Evolutionary conservation across 2,797 vertebrate species (phyloP), one percentile per base, ranked within the genome.

Genomic region (Prunella strophiata): DNA sequence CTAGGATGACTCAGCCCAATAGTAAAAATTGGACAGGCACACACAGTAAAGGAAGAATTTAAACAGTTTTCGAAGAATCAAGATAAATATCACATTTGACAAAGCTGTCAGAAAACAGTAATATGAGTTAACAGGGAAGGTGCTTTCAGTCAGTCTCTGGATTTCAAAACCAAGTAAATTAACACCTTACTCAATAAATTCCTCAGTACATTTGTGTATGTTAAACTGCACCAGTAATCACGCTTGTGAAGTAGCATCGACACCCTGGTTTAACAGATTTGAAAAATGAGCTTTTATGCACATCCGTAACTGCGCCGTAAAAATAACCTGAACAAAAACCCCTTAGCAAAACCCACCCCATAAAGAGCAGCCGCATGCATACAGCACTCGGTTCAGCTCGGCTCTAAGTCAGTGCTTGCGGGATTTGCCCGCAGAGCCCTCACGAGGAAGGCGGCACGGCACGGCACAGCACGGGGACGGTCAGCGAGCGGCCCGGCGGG

Each of bases 401-500:
- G 54, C 77, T 13, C 6, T 12, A 7, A 6, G 20, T 7, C 43
- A 0, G 29, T 1, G 34, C 22, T 6, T 1, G 38, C 4, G 11
- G 32, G 8, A 17, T 3, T 6, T 8, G 38, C 47, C 52, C 13
- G 2, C 5, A 22, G 18, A 10, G 73, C 8, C 29, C 12, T 26
- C 42, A 4, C 1, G 14, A 2, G 2, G 30, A 7, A 9, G 40
- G 34, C 43, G 22, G 36, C 43, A 5, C 2, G 0, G 29, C 34
- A 2, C 2, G 9, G n/a, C n/a, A n/a, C n/a, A n/a, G 29, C 5
- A 1, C 50, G 4, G n/a, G 43, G 6, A 1, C 23, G 23, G n/a
- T 16, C 5, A 10, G 6, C 7, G 32, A 4, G 45, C 30, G 6
- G 54, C 9, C 8, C 29, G 26, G 58, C 9, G 10, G 26, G 32